Percentiles rank a stretch among this genome's conserved stretches.
These are phyloP conservation scores for Amphilophus citrinellus DNA, from an alignment of 2,113 vertebrate genomes.

Conservation along the genomic window DNA sequence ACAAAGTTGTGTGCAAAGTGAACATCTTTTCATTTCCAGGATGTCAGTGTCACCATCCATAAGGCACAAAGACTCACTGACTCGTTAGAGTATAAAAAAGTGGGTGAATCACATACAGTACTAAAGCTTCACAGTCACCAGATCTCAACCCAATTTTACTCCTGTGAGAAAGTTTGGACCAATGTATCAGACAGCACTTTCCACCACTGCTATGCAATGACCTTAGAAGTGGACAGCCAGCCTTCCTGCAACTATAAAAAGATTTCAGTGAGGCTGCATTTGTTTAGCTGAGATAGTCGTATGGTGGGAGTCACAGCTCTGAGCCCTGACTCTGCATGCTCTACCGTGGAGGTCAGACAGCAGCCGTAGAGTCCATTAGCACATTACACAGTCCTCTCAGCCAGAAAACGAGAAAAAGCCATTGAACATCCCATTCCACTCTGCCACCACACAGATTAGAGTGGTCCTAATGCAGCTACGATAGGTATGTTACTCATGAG, in stretches of 20 bases:
- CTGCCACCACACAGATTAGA: slow-evolving; percentile 62
- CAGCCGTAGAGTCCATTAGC: slow-evolving; percentile 77
- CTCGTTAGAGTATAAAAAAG: neutral
- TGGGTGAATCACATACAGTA: neutral
- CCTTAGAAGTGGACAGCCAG: slow-evolving; percentile 32
- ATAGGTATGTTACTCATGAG: slow-evolving; percentile 53
- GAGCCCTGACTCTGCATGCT: slow-evolving; percentile 30
- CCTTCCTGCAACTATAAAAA: slow-evolving; percentile 63
- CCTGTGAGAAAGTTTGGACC: neutral
- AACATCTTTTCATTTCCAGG: neutral
- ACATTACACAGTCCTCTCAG: slow-evolving; percentile 68
- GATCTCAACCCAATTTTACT: neutral
- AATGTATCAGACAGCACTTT: neutral
- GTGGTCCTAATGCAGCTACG: slow-evolving; percentile 64
- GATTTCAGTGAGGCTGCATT: slow-evolving; percentile 43
- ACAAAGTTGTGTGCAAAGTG: neutral
- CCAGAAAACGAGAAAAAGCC: slow-evolving; percentile 67
- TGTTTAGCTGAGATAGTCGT: slow-evolving; percentile 43
- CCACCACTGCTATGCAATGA: slow-evolving; percentile 1
- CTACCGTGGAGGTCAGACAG: slow-evolving; percentile 58
- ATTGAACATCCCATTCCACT: slow-evolving; percentile 68
- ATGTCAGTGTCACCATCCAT: neutral
- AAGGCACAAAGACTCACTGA: neutral
- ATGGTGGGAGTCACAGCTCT: slow-evolving; percentile 32
- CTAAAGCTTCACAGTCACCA: neutral